A percentile compares a stretch with the other conserved stretches of the same genome.
Evolutionary conservation across 2,113 vertebrate genomes (phyloP).

Genomic region (Trochalopteron elliotii): DNA sequence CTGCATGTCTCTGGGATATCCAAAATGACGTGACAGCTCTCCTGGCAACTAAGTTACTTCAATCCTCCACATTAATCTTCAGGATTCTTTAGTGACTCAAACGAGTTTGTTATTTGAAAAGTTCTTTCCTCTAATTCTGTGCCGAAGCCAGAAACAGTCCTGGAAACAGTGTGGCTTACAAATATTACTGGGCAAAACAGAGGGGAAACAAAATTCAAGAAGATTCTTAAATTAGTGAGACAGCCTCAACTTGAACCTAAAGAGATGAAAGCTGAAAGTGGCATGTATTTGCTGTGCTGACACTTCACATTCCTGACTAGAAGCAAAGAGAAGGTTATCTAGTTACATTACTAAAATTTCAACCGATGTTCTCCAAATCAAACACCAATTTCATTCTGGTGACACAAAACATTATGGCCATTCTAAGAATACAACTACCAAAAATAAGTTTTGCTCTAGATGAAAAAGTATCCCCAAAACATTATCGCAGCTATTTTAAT

Average conservation of each 20-base stretch:
- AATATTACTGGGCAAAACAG: background rate
- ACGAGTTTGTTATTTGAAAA: background rate
- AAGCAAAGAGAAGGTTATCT: background rate
- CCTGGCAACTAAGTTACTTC: background rate
- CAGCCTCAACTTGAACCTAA: background rate
- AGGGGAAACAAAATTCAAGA: background rate
- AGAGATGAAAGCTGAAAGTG: background rate
- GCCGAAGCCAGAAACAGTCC: background rate
- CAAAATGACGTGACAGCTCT: background rate
- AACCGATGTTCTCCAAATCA: background rate
- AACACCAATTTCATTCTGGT: background rate
- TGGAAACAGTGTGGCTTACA: background rate
- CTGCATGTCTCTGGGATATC: background rate
- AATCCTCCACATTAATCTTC: background rate
- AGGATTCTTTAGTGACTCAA: background rate
- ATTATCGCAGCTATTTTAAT: background rate
- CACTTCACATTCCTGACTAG: background rate
- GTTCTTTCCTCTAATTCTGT: background rate
- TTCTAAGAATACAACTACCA: background rate
- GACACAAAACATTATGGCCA: background rate
- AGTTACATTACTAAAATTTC: background rate
- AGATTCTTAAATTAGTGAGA: background rate
- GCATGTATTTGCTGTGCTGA: background rate
- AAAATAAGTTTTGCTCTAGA: background rate
- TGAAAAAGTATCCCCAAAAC: background rate